A percentile compares a stretch with the other conserved stretches of the same genome.
These are phyloP conservation scores for Parotia lawesii DNA, from an alignment of 2,113 vertebrate genomes.

Conservation along the genomic window DNA sequence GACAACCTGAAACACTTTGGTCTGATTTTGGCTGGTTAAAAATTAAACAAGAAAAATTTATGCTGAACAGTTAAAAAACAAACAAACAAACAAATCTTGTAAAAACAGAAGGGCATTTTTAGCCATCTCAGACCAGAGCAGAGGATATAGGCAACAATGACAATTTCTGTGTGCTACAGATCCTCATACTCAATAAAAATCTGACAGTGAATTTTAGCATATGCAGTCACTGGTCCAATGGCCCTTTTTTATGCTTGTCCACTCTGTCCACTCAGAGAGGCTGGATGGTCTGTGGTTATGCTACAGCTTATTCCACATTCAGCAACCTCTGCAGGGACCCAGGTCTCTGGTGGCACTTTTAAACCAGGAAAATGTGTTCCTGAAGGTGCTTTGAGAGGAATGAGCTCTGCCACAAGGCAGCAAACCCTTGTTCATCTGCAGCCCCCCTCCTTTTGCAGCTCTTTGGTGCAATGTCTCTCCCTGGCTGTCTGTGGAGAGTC, in stretches of 20 bases:
- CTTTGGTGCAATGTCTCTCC: background rate
- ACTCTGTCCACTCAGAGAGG: background rate
- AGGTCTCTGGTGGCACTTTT: background rate
- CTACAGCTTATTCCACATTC: background rate
- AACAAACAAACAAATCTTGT: background rate
- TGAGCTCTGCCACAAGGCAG: background rate
- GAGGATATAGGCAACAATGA: background rate
- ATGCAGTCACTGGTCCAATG: rapidly evolving
- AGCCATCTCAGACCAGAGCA: background rate
- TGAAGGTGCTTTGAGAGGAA: background rate
- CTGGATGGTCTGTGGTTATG: background rate
- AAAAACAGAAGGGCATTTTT: background rate
- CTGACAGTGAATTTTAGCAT: background rate
- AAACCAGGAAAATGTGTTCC: rapidly evolving
- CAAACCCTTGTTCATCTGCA: background rate
- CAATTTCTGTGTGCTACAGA: background rate
- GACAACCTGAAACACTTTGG: background rate
- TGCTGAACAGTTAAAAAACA: rapidly evolving
- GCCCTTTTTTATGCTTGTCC: background rate
- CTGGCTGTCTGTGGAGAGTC: background rate
- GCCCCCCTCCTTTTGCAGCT: background rate
- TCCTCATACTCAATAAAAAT: background rate
- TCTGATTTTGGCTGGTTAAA: background rate
- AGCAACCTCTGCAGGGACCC: background rate
- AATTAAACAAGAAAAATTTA: background rate